A percentile compares a stretch with the other conserved stretches of the same genome.
Evolutionary conservation across 2,888 invertebrate genomes (phyloP).

Genomic region (Cantharis flavilabris): DNA sequence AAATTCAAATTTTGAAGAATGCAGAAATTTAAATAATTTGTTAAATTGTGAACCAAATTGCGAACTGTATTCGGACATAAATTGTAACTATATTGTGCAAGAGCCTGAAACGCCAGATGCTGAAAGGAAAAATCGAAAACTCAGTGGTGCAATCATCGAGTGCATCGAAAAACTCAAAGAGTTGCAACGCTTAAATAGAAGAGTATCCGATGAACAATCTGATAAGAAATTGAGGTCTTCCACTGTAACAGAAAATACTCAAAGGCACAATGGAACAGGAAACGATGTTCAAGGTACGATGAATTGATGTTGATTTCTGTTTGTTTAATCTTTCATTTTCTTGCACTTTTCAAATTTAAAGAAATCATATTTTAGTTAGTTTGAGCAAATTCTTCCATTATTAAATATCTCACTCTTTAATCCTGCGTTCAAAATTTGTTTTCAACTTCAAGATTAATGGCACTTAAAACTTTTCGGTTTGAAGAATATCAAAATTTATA

Average conservation of each 20-base stretch:
- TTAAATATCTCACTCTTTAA: neutral
- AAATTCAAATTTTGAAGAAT: neutral
- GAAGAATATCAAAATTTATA: neutral
- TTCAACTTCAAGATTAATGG: neutral
- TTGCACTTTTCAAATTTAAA: neutral
- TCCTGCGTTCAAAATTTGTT: neutral
- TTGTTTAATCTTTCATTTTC: conserved; percentile 4
- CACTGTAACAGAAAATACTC: conserved; percentile 7
- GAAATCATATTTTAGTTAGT: too few relatives aligned
- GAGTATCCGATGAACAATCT: neutral
- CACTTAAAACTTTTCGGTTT: neutral
- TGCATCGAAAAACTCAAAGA: conserved; percentile 6
- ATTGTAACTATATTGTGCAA: conserved; percentile 22
- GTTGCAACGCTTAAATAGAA: conserved; percentile 1
- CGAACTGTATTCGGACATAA: neutral
- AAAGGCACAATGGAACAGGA: conserved; percentile 5
- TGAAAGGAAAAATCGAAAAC: conserved; percentile 30
- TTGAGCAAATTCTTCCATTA: too few relatives aligned
- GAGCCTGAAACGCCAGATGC: conserved; percentile 31
- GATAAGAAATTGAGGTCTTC: conserved; percentile 1
- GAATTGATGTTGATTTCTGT: conserved; percentile 14
- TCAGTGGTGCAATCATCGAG: conserved; percentile 16
- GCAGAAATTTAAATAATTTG: neutral
- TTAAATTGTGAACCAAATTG: neutral
- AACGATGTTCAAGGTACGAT: conserved; percentile 24